Evolutionary conservation across 2,113 vertebrate genomes (phyloP).

Genomic region (Sphaerodactylus townsendi): DNA sequence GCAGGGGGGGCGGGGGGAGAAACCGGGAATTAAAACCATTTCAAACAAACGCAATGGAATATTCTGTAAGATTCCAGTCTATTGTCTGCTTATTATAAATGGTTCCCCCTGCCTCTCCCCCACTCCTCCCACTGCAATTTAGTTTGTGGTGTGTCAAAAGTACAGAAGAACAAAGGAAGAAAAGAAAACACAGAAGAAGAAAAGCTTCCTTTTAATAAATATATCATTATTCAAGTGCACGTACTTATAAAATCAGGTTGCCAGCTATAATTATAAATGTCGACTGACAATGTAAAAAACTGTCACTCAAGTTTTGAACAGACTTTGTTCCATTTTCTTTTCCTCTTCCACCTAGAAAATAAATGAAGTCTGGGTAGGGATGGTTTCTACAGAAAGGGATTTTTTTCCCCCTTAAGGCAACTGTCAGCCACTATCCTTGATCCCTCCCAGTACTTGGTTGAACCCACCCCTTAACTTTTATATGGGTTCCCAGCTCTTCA

Average conservation of each 20-base stretch:
- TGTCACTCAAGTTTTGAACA: not conserved
- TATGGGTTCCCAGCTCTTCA: too few relatives aligned
- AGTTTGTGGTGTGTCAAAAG: not conserved
- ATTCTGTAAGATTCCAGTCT: not conserved
- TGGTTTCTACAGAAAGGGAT: too few relatives aligned
- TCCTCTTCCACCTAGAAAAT: not conserved
- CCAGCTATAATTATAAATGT: not conserved
- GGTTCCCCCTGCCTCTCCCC: rapidly evolving
- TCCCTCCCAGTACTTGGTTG: too few relatives aligned
- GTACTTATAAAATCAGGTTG: not conserved
- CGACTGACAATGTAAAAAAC: not conserved
- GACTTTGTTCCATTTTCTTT: not conserved
- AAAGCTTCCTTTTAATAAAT: not conserved
- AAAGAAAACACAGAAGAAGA: not conserved
- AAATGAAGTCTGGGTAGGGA: not conserved
- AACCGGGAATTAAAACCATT: not conserved
- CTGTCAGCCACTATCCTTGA: too few relatives aligned
- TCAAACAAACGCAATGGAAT: not conserved
- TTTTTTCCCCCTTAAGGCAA: too few relatives aligned
- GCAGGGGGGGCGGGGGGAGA: not conserved
- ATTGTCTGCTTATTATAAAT: not conserved
- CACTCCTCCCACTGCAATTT: not conserved
- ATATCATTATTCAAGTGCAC: not conserved
- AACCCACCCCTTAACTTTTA: too few relatives aligned
- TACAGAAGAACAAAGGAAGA: conserved; percentile 12